These are phyloP conservation scores for Charadrius vociferus DNA, from an alignment of 2,113 vertebrate species.

Conservation along the genomic window DNA sequence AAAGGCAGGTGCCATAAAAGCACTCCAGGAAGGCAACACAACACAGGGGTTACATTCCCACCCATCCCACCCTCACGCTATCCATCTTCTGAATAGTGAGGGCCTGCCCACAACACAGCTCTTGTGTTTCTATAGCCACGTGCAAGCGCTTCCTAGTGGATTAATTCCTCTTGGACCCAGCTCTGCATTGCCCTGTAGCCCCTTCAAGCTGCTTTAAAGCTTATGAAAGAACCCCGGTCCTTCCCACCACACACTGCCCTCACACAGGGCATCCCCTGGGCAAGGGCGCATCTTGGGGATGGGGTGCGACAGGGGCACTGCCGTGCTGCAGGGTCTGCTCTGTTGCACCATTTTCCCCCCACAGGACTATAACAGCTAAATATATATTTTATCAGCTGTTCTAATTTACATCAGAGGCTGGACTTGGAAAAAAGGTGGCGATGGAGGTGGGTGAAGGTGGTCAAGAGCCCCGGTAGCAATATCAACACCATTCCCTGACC, in stretches of 20 bases:
- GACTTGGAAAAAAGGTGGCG: neutral
- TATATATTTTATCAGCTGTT: neutral
- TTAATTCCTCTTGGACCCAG: neutral
- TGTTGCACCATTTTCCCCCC: neutral
- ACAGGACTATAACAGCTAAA: neutral
- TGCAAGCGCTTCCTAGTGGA: neutral
- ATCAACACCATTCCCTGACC: neutral
- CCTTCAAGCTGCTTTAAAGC: neutral
- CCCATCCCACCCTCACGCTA: rapidly evolving
- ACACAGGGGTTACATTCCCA: neutral
- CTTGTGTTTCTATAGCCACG: neutral
- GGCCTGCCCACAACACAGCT: neutral
- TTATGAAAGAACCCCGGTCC: neutral
- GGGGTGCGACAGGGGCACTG: neutral
- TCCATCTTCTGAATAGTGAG: neutral
- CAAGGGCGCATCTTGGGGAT: rapidly evolving
- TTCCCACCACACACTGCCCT: neutral
- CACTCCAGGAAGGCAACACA: neutral
- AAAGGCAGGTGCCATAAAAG: neutral
- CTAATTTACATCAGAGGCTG: neutral
- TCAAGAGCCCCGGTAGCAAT: neutral
- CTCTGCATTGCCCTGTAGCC: neutral
- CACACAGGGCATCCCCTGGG: neutral
- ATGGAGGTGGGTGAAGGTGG: neutral
- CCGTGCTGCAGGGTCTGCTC: neutral